phyloP scores from a whole-genome alignment of 2,113 vertebrate species.

The Xenus cinereus region DNA sequence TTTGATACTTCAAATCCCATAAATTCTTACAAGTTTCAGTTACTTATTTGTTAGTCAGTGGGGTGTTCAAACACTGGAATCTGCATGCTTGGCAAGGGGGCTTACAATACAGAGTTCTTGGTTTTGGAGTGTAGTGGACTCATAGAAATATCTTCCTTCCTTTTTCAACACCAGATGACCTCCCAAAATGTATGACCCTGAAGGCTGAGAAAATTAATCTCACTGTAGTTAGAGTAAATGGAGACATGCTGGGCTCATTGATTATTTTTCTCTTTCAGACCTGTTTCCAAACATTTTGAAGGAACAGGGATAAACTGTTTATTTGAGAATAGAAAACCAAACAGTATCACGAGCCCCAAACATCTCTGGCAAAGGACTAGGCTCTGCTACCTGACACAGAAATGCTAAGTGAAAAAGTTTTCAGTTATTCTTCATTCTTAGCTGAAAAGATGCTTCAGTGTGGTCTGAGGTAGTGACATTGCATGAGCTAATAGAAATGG shows the following conservation, averaged over 20 bases:
- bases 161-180: not conserved
- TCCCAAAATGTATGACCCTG: not conserved
- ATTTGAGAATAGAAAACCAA: not conserved
- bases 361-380: not conserved
- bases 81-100: not conserved
- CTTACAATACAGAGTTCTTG: not conserved
- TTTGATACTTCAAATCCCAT: not conserved
- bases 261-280: not conserved
- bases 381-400: not conserved
- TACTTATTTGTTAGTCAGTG: not conserved
- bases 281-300: not conserved
- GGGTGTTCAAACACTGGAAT: not conserved
- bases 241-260: not conserved
- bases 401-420: not conserved
- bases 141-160: not conserved
- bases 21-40: not conserved
- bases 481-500: not conserved
- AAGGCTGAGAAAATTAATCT: not conserved
- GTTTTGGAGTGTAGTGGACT: not conserved
- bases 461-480: not conserved
- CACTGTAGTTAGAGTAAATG: not conserved
- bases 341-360: not conserved
- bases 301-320: not conserved
- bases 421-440: not conserved
- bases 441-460: not conserved